Evolutionary conservation across 2,888 invertebrate genomes (phyloP).

Genomic region (Perithous albicinctus): DNA sequence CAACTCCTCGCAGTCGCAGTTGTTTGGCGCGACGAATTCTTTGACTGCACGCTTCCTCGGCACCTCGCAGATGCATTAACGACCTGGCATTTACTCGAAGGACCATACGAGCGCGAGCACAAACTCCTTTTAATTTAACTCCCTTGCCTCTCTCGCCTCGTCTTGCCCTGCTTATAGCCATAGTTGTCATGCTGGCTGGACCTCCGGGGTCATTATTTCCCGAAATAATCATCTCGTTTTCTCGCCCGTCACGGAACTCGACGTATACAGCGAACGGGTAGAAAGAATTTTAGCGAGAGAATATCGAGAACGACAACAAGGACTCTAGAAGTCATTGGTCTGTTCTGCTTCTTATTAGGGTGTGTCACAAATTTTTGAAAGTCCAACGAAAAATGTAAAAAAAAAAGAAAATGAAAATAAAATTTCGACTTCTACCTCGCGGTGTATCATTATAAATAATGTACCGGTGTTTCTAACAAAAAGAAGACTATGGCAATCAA

Average conservation of each 20-base stretch:
- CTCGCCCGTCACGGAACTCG: constrained; percentile 54
- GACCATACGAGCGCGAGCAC: constrained; percentile 40
- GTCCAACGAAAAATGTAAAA: too few species aligned
- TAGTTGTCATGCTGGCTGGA: background rate
- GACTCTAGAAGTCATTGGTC: background rate
- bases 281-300: constrained; percentile 40
- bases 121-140: constrained; percentile 57
- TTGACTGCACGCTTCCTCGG: constrained; percentile 61
- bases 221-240: constrained; percentile 63
- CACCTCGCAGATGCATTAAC: constrained; percentile 66
- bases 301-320: constrained; percentile 40
- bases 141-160: constrained; percentile 30
- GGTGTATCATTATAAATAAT: too few species aligned
- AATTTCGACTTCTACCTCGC: too few species aligned
- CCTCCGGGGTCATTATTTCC: constrained; percentile 1
- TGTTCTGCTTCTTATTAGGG: background rate
- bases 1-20: constrained; percentile 35
- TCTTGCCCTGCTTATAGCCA: background rate
- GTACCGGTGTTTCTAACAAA: too few species aligned
- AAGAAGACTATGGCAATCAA: too few species aligned
- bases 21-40: constrained; percentile 62
- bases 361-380: too few species aligned
- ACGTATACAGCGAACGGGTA: background rate
- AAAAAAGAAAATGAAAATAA: too few species aligned
- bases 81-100: constrained; percentile 61